Evolutionary conservation across 2,888 invertebrate genomes (phyloP).

Genomic region (Chrysolina oricalcia): DNA sequence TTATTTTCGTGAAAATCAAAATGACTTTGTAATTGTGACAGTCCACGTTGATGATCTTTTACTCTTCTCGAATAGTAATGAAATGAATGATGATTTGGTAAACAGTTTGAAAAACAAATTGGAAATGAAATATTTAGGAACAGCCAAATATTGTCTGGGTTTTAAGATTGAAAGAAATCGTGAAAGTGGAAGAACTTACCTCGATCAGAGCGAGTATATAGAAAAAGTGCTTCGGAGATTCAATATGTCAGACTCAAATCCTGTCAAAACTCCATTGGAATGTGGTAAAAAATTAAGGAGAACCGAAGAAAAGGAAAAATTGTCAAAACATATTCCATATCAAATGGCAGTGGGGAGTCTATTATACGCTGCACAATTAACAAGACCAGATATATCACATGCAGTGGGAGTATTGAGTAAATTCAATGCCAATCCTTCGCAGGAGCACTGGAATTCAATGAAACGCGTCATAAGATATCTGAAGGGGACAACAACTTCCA

Average conservation of each 20-base stretch:
- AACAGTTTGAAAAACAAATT: not conserved
- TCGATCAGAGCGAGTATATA: too few relatives aligned
- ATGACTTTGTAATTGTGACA: too few relatives aligned
- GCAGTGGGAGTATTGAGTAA: conserved; percentile 4
- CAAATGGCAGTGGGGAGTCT: not conserved
- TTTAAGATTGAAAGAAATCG: not conserved
- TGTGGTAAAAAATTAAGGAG: not conserved
- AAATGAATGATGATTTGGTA: not conserved
- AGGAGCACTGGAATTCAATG: not conserved
- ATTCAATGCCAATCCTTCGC: not conserved
- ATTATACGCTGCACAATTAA: too few relatives aligned
- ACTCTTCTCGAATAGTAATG: not conserved
- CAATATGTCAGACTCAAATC: too few relatives aligned
- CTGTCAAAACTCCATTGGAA: not conserved
- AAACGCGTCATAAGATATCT: not conserved
- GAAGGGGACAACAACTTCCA: not conserved
- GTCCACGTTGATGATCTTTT: not conserved
- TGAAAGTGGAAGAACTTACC: not conserved
- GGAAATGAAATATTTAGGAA: not conserved
- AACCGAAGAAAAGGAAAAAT: not conserved
- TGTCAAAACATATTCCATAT: not conserved
- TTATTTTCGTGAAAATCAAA: not conserved
- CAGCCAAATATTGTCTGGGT: not conserved
- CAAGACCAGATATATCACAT: not conserved
- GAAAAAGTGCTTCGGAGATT: too few relatives aligned